Percentiles rank a stretch among this genome's conserved stretches.
phyloP scores from a whole-genome alignment of 37 sponge, comb jelly and placozoan species.

The Tethya wilhelma region DNA sequence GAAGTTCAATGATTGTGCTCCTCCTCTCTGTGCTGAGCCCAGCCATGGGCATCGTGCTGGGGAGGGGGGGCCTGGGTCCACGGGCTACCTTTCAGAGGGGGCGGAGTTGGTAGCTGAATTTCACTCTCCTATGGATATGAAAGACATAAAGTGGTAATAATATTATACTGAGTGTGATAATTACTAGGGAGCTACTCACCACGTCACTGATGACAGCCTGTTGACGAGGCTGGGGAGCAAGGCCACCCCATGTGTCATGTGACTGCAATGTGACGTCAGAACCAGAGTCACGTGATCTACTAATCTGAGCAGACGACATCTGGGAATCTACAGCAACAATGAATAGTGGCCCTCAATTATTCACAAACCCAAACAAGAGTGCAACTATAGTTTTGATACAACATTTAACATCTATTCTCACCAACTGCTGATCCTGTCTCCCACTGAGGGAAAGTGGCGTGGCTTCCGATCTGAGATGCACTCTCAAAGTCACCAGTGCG shows the following conservation, averaged over 20 bases:
- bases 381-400: neutral
- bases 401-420: neutral
- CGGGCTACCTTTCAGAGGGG: conserved; percentile 16
- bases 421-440: conserved; percentile 7
- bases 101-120: conserved; percentile 34
- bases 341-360: too few species aligned
- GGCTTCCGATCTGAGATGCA: conserved; percentile 70
- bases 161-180: neutral
- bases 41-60: conserved; percentile 18
- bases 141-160: neutral
- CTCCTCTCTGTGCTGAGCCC: too few species aligned
- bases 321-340: neutral
- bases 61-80: conserved; percentile 14
- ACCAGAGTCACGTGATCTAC: neutral
- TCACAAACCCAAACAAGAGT: neutral
- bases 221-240: conserved; percentile 19
- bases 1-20: too few species aligned
- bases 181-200: conserved; percentile 3
- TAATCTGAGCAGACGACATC: neutral
- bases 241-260: conserved; percentile 66
- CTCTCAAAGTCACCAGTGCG: conserved; percentile 58
- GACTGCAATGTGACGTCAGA: conserved; percentile 42
- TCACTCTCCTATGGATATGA: conserved; percentile 35
- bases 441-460: conserved; percentile 56
- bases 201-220: conserved; percentile 35